Evolutionary conservation across 2,797 vertebrate species (phyloP).

Genomic region (Moxostoma hubbsi): DNA sequence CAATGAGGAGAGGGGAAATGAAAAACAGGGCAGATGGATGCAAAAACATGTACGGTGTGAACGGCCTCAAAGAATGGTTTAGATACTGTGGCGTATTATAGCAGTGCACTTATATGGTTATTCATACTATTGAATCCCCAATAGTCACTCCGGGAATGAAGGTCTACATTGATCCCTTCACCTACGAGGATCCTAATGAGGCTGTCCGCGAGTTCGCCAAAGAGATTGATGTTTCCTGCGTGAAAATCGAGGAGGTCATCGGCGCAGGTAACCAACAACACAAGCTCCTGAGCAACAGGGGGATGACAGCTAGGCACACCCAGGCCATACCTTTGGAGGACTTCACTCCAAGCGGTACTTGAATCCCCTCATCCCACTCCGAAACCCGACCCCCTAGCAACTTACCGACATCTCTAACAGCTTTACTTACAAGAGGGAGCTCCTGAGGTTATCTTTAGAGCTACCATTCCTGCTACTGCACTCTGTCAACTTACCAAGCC

Average conservation of each 20-base stretch:
- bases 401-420: slow-evolving; percentile 61
- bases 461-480: slow-evolving; percentile 37
- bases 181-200: slow-evolving; percentile 97
- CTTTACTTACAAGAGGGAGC: slow-evolving; percentile 55
- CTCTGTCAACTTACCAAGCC: slow-evolving; percentile 47
- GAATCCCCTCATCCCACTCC: slow-evolving; percentile 68
- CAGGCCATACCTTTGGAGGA: slow-evolving; percentile 85
- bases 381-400: slow-evolving; percentile 46
- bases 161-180: slow-evolving; percentile 98
- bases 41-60: no score
- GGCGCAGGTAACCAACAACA: slow-evolving; percentile 91
- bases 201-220: slow-evolving; percentile 97
- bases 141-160: slow-evolving; percentile 96
- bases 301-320: slow-evolving; percentile 83
- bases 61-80: background rate
- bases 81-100: background rate
- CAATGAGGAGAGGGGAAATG: no score
- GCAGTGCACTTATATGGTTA: slow-evolving; percentile 41
- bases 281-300: slow-evolving; percentile 83
- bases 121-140: slow-evolving; percentile 79
- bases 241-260: slow-evolving; percentile 99
- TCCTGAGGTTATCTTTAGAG: slow-evolving; percentile 35
- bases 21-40: no score
- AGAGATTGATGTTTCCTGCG: slow-evolving; percentile 97
- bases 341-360: slow-evolving; percentile 85